These are phyloP conservation scores for Papilio protenor DNA, from an alignment of 2,888 invertebrate genomes.

Conservation along the genomic window DNA sequence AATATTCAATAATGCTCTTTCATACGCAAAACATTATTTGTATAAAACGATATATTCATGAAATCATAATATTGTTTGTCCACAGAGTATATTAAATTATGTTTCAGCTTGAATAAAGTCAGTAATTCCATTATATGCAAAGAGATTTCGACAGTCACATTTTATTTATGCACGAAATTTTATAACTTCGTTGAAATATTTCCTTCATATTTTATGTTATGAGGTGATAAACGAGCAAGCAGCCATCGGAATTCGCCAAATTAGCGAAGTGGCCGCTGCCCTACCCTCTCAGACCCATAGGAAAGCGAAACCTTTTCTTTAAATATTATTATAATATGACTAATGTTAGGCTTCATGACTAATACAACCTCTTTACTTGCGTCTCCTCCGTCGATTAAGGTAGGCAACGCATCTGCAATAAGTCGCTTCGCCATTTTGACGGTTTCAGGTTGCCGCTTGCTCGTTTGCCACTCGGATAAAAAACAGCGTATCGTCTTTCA, in stretches of 20 bases:
- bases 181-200: not conserved
- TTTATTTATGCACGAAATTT: not conserved
- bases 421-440: no score
- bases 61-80: not conserved
- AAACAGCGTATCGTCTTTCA: no score
- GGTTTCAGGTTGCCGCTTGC: no score
- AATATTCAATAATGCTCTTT: conserved; percentile 14
- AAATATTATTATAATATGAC: no score
- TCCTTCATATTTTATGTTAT: not conserved
- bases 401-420: not conserved
- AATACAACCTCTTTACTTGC: no score
- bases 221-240: not conserved
- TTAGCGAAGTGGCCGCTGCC: no score
- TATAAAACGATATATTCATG: conserved; percentile 4
- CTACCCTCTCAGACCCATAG: no score
- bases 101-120: not conserved
- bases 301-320: no score
- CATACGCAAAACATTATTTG: not conserved
- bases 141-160: not conserved
- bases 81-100: not conserved
- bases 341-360: no score
- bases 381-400: no score
- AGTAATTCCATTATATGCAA: conserved; percentile 11
- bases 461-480: no score
- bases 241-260: no score